Percentiles rank a stretch among this genome's conserved stretches.
Conservation (phyloP, 2,113 vertebrate genomes). For the Anarrhichthys ocellatus region DNA sequence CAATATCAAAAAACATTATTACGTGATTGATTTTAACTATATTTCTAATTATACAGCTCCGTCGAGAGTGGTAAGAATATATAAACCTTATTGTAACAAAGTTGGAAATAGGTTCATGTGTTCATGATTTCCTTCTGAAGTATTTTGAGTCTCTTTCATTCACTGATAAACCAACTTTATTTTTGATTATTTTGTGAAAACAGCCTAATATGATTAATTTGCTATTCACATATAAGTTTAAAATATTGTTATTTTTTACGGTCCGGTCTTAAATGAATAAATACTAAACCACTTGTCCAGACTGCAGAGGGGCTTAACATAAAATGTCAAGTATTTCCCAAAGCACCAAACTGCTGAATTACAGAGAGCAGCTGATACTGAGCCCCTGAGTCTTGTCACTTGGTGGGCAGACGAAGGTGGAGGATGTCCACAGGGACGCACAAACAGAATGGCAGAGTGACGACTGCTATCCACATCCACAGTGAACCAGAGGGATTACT, state of each 20-base stretch:
- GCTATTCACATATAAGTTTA: neutral
- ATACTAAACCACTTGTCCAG: constrained; percentile 10
- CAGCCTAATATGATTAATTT: neutral
- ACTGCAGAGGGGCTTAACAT: neutral
- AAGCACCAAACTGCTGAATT: constrained; percentile 48
- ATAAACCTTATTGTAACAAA: neutral
- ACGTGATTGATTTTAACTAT: neutral
- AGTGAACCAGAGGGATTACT: constrained; percentile 29
- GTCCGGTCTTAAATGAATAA: neutral
- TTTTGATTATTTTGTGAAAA: neutral
- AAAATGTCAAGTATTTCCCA: constrained; percentile 40
- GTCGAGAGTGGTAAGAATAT: neutral
- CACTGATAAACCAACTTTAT: neutral
- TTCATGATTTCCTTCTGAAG: neutral
- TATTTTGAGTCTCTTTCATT: neutral
- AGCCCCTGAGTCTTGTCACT: constrained; percentile 9
- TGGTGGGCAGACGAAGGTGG: constrained; percentile 7
- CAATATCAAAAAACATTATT: neutral
- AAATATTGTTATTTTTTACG: neutral
- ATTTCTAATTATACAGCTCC: neutral
- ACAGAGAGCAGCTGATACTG: constrained; percentile 54
- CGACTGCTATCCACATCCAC: constrained; percentile 13
- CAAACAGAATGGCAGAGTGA: neutral
- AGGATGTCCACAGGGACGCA: constrained; percentile 24
- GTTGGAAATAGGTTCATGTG: neutral